Base-by-base conservation (phyloP, 2,113 vertebrate genomes). In the Cygnus buccinator region DNA sequence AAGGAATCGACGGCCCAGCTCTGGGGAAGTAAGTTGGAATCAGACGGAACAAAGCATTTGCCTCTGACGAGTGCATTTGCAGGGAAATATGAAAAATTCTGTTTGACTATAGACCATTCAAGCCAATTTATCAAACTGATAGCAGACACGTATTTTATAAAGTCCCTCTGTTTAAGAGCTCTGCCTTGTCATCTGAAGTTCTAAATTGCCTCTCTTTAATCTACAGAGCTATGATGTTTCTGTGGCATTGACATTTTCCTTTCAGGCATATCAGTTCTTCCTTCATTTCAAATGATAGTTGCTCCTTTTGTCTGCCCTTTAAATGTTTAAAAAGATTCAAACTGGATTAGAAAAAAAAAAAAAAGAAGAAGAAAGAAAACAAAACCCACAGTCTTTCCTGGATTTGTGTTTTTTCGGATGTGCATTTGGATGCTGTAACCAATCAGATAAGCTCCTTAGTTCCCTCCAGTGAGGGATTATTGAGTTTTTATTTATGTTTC, bases 401-500 rank as follows among this genome's bases (percentile, higher is more conserved):
- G 77, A 94, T 85, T 92, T 76, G 39, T 76, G 57, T 75, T 61
- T 94, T 89, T 86, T 71, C 70, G 39, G 35, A 91, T 85, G 71
- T 70, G 68, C 41, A 55, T 90, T 93, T 57, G 23, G 68, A 48
- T 13, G 55, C 86, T 93, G 62, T 80, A 95, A 90, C 87, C 93
- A 91, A 91, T 88, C 87, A 93, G 89, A 97, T 83, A 84, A 93
- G 86, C 81, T 89, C 61, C 84, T 87, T 44, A 66, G 77, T 79
- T 94, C 83, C 74, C 89, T 82, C 87, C 90, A 67, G 62, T 58
- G 89, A 93, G 28, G 86, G 66, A 90, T 95, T 91, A 91, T 39
- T 76, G 92, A 84, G 77, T 77, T 96, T 90, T 95, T 93, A 95
- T 96, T 96, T 87, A 94, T 5, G 3, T 84, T 96, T 91, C 94